Base-by-base conservation (phyloP, 2,888 invertebrate genomes). In the Halocaridina rubra region DNA sequence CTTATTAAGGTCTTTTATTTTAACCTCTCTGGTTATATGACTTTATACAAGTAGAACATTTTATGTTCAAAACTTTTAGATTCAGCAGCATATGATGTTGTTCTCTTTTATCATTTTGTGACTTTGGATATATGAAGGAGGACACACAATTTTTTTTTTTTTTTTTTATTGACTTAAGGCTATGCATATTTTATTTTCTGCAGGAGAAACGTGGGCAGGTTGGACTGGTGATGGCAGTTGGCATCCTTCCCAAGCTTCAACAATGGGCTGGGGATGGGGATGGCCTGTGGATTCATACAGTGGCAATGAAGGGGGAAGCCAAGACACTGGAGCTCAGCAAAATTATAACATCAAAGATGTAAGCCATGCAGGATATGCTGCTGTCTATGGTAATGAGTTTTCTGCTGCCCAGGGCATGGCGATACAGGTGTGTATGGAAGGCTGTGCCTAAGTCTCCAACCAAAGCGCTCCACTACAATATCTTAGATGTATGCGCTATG, bases 251-350 rank as follows among this genome's bases (percentile, higher is more conserved):
- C 82, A 84, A 61, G 3, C 69, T 30, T 27, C 80, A 1, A 76
- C 76, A 29, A 75, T 82, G 75, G 84, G 84, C 69, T 87, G 87
- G 87, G 87, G 87, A 24, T 85, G 87, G 87, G 81, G 81, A 8
- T 85, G 87, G 87, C 75, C 81, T 7, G 81, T 84, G 57, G 84
- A 84, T 13, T 33, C 80, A 29, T 74, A 84, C 61, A 57, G 77
- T 13, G 72, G 77, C 30, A 72, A 72, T 59, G 85, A 74, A 19
- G 29, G 80, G 33, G 53, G 30, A n/a, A 30, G 10, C 33, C 77
- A 64, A 33, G 82, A 82, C 39, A 10, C n/a, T 7, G 7, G 57
- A 16, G 33, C 33, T 30, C 86, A 79, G 22, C 86, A 81, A 69
- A n/a, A n/a, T n/a, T 79, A 67, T 69, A 69, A 29, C 78, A 59